Percentiles rank a stretch among this genome's conserved stretches.
These are phyloP conservation scores for Linyphia triangularis DNA, from an alignment of 2,888 invertebrate species.

Conservation along the genomic window DNA sequence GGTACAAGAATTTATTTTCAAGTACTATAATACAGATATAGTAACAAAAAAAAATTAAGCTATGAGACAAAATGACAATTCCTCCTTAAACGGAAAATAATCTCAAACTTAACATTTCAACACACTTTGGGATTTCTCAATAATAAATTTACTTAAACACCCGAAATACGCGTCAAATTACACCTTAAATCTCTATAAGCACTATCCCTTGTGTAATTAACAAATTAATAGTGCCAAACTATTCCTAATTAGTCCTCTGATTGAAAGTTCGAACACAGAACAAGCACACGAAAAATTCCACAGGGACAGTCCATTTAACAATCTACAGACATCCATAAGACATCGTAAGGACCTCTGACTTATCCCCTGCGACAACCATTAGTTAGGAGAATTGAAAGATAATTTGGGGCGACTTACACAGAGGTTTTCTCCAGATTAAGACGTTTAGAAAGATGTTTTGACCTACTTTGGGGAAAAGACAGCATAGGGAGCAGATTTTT, in stretches of 20 bases:
- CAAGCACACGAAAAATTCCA: background rate
- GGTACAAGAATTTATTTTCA: no score
- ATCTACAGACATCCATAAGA: background rate
- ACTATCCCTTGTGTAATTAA: no score
- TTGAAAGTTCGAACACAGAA: background rate
- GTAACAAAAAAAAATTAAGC: no score
- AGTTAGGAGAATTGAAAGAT: background rate
- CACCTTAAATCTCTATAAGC: no score
- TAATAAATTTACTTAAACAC: no score
- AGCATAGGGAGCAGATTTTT: background rate
- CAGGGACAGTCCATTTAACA: background rate
- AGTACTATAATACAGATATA: no score
- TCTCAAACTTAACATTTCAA: no score
- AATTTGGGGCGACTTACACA: conserved; percentile 3
- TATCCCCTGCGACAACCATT: background rate
- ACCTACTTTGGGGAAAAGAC: background rate
- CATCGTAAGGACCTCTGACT: background rate
- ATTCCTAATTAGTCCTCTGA: background rate
- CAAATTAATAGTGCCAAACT: no score
- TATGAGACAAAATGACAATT: no score
- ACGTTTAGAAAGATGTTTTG: background rate
- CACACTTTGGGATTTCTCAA: no score
- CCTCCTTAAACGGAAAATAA: no score
- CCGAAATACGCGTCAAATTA: no score
- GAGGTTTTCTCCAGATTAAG: background rate